Evolutionary conservation across 2,797 vertebrate genomes (phyloP), one percentile per base, ranked within the genome.

Genomic region (Sebastes wilsoni): DNA sequence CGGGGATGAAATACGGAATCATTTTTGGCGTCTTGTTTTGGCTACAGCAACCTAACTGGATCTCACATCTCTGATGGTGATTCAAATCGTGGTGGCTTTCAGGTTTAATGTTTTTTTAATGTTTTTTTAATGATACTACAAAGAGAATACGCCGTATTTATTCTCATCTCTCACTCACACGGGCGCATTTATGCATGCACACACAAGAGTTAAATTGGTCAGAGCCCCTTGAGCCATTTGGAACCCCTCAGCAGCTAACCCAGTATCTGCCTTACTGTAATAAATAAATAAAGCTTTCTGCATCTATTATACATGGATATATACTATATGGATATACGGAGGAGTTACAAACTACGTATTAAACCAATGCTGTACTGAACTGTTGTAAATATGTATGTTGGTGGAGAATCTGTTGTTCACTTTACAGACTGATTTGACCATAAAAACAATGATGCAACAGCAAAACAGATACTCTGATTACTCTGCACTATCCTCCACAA

Each of bases 291-390:
- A 90, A 78, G 73, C 49, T 27, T 52, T 68, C 52, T 65, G 62
- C 71, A 92, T 89, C 64, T 78, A 89, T 91, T 87, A 90, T 86
- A 75, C 76, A 91, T 90, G 72, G 70, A 70, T 46, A 14, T 78
- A 69, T 82, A 75, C 56, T 30, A 70, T 61, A 65, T 18, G 55
- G 72, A 49, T 59, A 69, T 62, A 46, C 30, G 36, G 36, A 82
- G 25, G 56, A 77, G 25, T 66, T 56, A 65, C 58, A 85, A 75
- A 75, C 58, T 61, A 77, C 34, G 61, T 69, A 78, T 73, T 75
- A 81, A 79, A 78, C 49, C 54, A 75, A 25, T 54, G 16, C 58
- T 76, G 49, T 13, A 30, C 36, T 67, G n/a, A 28, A 18, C 16
- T 54, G 28, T 30, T 5, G 1, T 52, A 59, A 64, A 38, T 32